These are phyloP conservation scores for Barypeithes pellucidus DNA, from an alignment of 2,888 invertebrate species.

Conservation along the genomic window DNA sequence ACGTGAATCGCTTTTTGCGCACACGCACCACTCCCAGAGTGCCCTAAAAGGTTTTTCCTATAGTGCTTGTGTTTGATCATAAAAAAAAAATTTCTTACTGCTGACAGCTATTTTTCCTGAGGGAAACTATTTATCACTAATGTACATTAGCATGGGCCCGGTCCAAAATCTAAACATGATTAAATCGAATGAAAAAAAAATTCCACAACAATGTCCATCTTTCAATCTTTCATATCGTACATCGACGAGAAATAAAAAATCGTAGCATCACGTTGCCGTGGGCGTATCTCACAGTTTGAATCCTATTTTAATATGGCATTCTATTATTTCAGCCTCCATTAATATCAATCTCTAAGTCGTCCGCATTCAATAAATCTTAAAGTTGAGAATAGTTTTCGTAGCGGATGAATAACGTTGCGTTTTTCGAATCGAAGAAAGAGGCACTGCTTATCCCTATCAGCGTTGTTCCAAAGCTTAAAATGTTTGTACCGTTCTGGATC, in stretches of 20 bases:
- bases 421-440: not conserved
- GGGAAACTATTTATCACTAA: constrained; percentile 11
- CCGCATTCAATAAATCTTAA: constrained; percentile 57
- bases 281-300: constrained; percentile 53
- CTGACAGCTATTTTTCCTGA: too few species aligned
- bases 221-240: constrained; percentile 51
- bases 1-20: too few species aligned
- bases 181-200: constrained; percentile 34
- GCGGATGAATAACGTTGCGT: constrained; percentile 31
- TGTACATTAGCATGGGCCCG: constrained; percentile 1
- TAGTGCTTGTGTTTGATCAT: too few species aligned
- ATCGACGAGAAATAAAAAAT: constrained; percentile 44
- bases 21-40: too few species aligned
- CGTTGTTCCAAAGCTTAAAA: too few species aligned
- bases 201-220: constrained; percentile 39
- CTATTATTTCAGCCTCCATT: constrained; percentile 55
- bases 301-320: constrained; percentile 56
- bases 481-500: too few species aligned
- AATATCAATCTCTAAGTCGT: constrained; percentile 56
- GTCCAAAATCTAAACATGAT: constrained; percentile 17
- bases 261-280: constrained; percentile 51
- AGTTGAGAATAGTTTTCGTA: constrained; percentile 50
- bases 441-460: too few species aligned
- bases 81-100: too few species aligned
- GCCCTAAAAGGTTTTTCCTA: too few species aligned